phyloP scores from a whole-genome alignment of 2,113 vertebrate genomes.

The Takifugu flavidus region DNA sequence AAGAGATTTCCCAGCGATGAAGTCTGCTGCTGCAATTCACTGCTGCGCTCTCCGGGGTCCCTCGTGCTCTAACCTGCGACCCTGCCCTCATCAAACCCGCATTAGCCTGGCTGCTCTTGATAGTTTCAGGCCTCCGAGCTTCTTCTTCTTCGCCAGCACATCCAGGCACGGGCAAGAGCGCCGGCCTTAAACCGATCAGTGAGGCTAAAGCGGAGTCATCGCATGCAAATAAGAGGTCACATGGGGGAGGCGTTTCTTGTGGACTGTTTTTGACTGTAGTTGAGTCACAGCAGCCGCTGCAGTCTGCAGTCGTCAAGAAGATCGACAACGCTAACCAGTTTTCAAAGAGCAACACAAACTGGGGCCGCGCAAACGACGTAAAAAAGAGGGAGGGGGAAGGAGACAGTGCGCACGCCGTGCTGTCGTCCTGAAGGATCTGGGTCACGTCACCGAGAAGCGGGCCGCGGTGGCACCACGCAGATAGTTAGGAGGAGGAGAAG shows the following conservation, averaged over 20 bases:
- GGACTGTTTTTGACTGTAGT: neutral
- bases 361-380: constrained; percentile 16
- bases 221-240: constrained; percentile 5
- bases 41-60: constrained; percentile 29
- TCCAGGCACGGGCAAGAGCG: constrained; percentile 46
- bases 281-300: too few species aligned
- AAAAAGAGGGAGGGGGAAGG: neutral
- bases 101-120: constrained; percentile 65
- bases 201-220: constrained; percentile 24
- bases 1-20: constrained; percentile 22
- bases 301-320: neutral
- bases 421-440: constrained; percentile 55
- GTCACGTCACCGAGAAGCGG: constrained; percentile 38
- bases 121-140: constrained; percentile 43
- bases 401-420: constrained; percentile 8
- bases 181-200: constrained; percentile 39
- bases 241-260: neutral
- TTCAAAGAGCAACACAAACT: constrained; percentile 5
- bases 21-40: constrained; percentile 26
- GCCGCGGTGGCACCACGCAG: too few species aligned
- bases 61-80: constrained; percentile 49
- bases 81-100: constrained; percentile 67
- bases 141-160: constrained; percentile 42
- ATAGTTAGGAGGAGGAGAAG: too few species aligned
- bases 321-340: constrained; percentile 9